Percentiles rank a stretch among this genome's conserved stretches.
phyloP scores from a whole-genome alignment of 2,888 invertebrate species.

The Caenorhabditis macrosperma region DNA sequence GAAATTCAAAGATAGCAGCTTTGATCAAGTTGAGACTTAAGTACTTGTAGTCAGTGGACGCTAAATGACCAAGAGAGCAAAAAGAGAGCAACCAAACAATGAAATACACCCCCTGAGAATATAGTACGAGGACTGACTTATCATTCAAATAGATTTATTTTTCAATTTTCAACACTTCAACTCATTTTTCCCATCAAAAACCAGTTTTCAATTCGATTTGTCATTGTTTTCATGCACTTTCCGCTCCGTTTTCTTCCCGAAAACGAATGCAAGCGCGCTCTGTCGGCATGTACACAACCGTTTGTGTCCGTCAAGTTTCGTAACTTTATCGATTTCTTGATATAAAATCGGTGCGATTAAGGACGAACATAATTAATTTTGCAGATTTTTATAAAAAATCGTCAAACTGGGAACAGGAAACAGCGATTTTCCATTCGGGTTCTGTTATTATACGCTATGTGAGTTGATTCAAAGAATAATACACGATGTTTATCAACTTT shows the following conservation, averaged over 20 bases:
- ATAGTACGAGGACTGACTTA: too few relatives aligned
- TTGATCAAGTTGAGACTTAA: too few relatives aligned
- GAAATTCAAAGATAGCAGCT: too few relatives aligned
- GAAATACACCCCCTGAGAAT: too few relatives aligned
- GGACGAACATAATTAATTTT: neutral
- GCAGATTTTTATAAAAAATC: neutral
- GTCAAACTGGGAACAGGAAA: neutral
- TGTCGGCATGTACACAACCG: neutral
- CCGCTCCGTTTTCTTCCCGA: neutral
- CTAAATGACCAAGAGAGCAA: too few relatives aligned
- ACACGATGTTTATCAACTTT: too few relatives aligned
- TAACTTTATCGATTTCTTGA: constrained; percentile 5
- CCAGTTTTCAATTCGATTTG: neutral
- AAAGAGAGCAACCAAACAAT: too few relatives aligned
- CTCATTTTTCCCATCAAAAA: neutral
- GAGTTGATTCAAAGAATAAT: too few relatives aligned
- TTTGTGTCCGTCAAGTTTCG: neutral
- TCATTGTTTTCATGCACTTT: neutral
- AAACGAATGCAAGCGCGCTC: constrained; percentile 21
- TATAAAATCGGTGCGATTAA: too few relatives aligned
- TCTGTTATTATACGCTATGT: constrained; percentile 2
- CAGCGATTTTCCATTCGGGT: neutral
- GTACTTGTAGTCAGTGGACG: too few relatives aligned
- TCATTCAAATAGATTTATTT: neutral
- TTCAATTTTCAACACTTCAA: neutral